A percentile compares a stretch with the other conserved stretches of the same genome.
Evolutionary conservation across 2,113 vertebrate genomes (phyloP).

Genomic region (Corvus hawaiiensis): DNA sequence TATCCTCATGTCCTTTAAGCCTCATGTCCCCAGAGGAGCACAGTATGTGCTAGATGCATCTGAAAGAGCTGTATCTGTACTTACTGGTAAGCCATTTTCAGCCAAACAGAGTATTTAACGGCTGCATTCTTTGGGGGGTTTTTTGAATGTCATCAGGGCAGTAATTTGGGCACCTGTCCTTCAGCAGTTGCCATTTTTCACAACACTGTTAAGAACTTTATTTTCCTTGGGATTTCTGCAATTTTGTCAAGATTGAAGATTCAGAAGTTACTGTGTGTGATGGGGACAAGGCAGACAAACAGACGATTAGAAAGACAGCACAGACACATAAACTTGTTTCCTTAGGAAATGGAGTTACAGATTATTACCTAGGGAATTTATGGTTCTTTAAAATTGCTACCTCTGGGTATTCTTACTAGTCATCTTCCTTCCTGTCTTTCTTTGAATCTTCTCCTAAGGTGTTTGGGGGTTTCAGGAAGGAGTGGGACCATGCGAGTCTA

Average conservation of each 20-base stretch:
- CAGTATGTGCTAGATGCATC: not conserved
- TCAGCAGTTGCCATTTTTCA: not conserved
- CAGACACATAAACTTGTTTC: slow-evolving; percentile 27
- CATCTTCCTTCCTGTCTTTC: slow-evolving; percentile 34
- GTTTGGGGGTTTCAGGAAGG: not conserved
- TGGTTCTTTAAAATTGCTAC: slow-evolving; percentile 9
- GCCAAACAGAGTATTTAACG: not conserved
- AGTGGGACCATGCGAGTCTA: not conserved
- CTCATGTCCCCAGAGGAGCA: not conserved
- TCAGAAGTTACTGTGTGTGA: not conserved
- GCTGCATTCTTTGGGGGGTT: accelerated
- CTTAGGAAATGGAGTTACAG: slow-evolving; percentile 14
- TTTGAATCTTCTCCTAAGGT: not conserved
- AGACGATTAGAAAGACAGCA: slow-evolving; percentile 48
- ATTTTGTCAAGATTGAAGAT: not conserved
- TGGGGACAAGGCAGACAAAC: not conserved
- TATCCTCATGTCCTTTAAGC: not conserved
- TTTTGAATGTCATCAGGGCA: not conserved
- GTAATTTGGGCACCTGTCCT: not conserved
- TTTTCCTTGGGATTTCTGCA: not conserved
- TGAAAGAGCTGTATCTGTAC: not conserved
- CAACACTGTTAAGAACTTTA: not conserved
- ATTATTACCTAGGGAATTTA: not conserved
- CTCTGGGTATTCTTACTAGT: slow-evolving; percentile 1
- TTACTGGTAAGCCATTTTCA: not conserved